phyloP scores from a whole-genome alignment of 1,140 invertebrate genomes.

The Linepithema humile region DNA sequence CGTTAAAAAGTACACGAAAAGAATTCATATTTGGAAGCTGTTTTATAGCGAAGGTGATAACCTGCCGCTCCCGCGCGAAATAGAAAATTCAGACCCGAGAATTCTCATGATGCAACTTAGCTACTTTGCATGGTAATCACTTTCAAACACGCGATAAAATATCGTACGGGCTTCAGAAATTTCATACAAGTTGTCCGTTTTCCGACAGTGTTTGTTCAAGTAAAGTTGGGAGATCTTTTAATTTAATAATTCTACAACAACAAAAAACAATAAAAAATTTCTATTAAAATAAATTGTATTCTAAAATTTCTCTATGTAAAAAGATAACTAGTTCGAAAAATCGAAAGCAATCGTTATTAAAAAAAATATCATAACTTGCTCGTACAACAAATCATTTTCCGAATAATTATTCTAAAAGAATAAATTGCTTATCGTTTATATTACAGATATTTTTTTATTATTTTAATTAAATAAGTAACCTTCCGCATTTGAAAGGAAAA shows the following conservation, averaged over 20 bases:
- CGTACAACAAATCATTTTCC: too few relatives aligned
- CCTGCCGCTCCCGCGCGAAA: background rate
- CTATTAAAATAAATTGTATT: too few relatives aligned
- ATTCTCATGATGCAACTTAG: background rate
- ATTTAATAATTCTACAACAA: slow-evolving; percentile 15
- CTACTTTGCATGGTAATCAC: slow-evolving; percentile 33
- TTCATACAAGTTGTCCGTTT: background rate
- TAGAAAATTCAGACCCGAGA: background rate
- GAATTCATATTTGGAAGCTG: slow-evolving; percentile 36
- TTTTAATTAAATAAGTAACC: too few relatives aligned
- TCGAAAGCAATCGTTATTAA: too few relatives aligned
- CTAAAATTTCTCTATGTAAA: too few relatives aligned
- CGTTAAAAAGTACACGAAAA: background rate
- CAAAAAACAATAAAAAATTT: background rate
- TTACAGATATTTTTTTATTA: too few relatives aligned
- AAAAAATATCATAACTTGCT: too few relatives aligned
- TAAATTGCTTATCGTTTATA: too few relatives aligned
- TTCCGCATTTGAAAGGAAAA: too few relatives aligned
- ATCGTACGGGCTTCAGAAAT: background rate
- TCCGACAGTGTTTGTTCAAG: background rate
- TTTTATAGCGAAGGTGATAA: slow-evolving; percentile 22
- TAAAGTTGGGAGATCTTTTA: background rate
- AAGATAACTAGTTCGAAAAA: too few relatives aligned
- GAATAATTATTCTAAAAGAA: too few relatives aligned
- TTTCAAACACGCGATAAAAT: background rate